Conservation (phyloP, 1,140 invertebrate species). For the Drosophila bocqueti region DNA sequence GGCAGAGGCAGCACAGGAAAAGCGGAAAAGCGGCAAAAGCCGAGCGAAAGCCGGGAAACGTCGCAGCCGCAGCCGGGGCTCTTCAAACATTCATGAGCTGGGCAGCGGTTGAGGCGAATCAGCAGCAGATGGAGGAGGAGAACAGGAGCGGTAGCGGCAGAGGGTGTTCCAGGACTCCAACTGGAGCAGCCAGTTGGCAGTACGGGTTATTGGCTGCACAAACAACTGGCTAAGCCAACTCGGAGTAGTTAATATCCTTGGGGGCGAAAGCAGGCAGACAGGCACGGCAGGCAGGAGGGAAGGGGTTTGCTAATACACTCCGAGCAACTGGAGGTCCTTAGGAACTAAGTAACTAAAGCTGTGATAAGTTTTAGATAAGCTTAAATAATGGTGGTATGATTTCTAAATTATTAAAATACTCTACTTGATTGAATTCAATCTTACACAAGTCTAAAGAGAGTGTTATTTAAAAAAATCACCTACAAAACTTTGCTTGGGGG, state of each 20-base stretch:
- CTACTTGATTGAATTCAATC: neutral
- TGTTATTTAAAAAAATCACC: neutral
- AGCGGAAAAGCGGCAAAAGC: conserved; percentile 28
- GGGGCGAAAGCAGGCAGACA: conserved; percentile 29
- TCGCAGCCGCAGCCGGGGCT: conserved; percentile 37
- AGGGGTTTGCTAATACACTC: conserved; percentile 16
- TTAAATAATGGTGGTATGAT: no score
- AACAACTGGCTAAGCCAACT: conserved; percentile 55
- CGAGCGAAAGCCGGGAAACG: conserved; percentile 35
- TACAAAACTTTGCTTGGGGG: neutral
- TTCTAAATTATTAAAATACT: neutral
- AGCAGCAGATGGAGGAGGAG: neutral
- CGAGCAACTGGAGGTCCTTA: neutral
- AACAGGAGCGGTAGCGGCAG: neutral
- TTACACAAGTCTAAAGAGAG: neutral
- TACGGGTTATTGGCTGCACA: conserved; percentile 46
- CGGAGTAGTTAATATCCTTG: conserved; percentile 51
- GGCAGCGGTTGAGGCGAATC: conserved; percentile 38
- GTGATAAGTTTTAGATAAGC: no score
- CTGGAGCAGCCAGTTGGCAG: conserved; percentile 35
- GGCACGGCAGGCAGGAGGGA: neutral
- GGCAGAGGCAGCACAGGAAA: conserved; percentile 15
- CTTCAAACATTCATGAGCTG: conserved; percentile 56
- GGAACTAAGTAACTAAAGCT: neutral
- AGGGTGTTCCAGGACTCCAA: conserved; percentile 16